Evolutionary conservation across 2,888 invertebrate species (phyloP).

Genomic region (Vesta saturnalis): DNA sequence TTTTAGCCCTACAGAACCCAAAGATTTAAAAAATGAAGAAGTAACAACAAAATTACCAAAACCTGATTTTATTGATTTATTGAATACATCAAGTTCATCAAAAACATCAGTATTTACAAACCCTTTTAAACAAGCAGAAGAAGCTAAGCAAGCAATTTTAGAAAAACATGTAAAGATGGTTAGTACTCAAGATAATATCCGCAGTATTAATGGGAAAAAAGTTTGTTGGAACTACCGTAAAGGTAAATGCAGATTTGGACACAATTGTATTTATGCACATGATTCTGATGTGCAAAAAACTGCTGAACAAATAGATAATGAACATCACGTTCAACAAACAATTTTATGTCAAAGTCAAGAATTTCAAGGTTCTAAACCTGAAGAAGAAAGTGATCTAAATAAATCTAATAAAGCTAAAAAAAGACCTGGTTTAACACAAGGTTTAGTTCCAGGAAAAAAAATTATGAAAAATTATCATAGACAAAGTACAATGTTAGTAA

Average conservation of each 20-base stretch:
- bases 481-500: slow-evolving; percentile 54
- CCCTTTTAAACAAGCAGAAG: slow-evolving; percentile 86
- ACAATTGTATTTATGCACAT: slow-evolving; percentile 92
- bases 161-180: slow-evolving; percentile 96
- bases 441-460: slow-evolving; percentile 84
- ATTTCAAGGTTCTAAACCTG: slow-evolving; percentile 41
- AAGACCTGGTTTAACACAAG: slow-evolving; percentile 80
- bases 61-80: slow-evolving; percentile 69
- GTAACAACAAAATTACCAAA: slow-evolving; percentile 64
- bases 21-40: slow-evolving; percentile 19
- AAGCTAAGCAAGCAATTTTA: slow-evolving; percentile 84
- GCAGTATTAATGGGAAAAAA: slow-evolving; percentile 85
- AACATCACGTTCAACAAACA: slow-evolving; percentile 63
- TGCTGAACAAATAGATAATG: slow-evolving; percentile 67
- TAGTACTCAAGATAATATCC: slow-evolving; percentile 72
- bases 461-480: slow-evolving; percentile 82
- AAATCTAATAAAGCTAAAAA: slow-evolving; percentile 15
- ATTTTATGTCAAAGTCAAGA: slow-evolving; percentile 56
- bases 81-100: slow-evolving; percentile 56
- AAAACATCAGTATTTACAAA: slow-evolving; percentile 85
- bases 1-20: slow-evolving; percentile 52
- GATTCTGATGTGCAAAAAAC: slow-evolving; percentile 83
- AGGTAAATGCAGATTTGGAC: slow-evolving; percentile 90
- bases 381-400: slow-evolving; percentile 34
- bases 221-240: slow-evolving; percentile 95